Evolutionary conservation across 2,797 vertebrate genomes (phyloP), one percentile per base, ranked within the genome.

Genomic region (Myotis planiceps): DNA sequence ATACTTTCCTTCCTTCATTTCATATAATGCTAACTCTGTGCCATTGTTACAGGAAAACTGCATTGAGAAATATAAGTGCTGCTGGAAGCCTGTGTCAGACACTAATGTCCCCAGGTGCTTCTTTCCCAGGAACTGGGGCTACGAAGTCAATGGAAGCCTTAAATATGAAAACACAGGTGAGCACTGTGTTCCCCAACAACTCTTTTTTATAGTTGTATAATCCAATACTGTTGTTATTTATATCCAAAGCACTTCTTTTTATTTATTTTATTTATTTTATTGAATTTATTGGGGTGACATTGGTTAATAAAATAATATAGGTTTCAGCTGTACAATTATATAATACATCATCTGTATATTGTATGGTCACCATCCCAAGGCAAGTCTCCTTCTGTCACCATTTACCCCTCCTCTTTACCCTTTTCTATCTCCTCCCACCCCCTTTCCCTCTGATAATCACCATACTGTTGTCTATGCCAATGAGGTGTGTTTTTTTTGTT

Each of bases 81-180:
- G 99, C 97, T 99, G 99, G 99, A 96, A 94, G 6, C 99, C 99
- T 0, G 74, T 95, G 74, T 96, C 94, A 0, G 98, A 99, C n/a
- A 79, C 74, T 51, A 98, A 76, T 0, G 98, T 98, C 37, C 99
- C 99, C 21, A 99, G 98, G 98, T 99, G 99, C 97, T 99, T 98
- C 97, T 99, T 99, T 95, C 88, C 99, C 15, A 97, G 53, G 42
- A 99, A 98, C 49, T 98, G 99, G 19, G 99, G 99, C n/a, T 99
- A 99, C 96, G 95, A 78, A 85, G 96, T 98, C 74, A 18, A 74
- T 0, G 21, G 6, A 19, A 8, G 1, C 47, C 21, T 4, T 0
- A 18, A 0, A 23, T 0, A 94, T 3, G 98, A 92, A 14, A 0
- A 0, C 8, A 45, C 85, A 97, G 97, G 98, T 99, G 83, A 98